Base-by-base conservation (phyloP, 35 echinoderm and acorn worm species). In the Eucidaris tribuloides region DNA sequence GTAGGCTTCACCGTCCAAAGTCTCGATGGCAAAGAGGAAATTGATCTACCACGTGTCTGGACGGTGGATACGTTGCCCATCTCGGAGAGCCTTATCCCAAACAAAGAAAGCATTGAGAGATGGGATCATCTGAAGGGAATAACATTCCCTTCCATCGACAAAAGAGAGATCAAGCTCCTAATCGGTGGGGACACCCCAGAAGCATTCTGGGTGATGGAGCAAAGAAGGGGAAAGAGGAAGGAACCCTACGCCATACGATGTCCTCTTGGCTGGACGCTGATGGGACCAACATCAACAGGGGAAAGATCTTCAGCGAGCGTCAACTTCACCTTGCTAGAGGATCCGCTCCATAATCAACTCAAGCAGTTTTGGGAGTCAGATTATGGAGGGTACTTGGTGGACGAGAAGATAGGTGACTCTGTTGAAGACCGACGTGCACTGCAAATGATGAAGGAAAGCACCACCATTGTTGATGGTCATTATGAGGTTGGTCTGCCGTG, bases 161-260 rank as follows among this genome's bases (percentile, higher is more conserved):
- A 34, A 57, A 29, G 34, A 24, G 43, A 83, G 38, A 77, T 89
- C 1, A 44, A 7, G 20, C 35, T 89, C 14, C 63, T 89, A 23
- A 83, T 89, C 20, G 79, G 86, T 13, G 42, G 48, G 18, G 79
- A 89, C 40, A 72, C 42, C 5, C 87, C 87, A 34, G 60, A 89
- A 34, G 79, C 79, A 3, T 41, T 72, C 11, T 45, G 42, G 79
- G 71, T 71, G 3, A 25, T 55, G 9, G 79, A 83, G n/a, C 40
- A 58, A 46, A 82, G 64, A 71, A 54, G 45, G 19, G 79, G 62
- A 4, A 7, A 68, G 27, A 27, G 20, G 11, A 55, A 76, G 33
- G 61, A 82, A 48, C 87, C 87, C 24, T 89, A 83, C 33, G 79
- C 79, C 1, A 32, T 57, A 0, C 24, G 62, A 40, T 58, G 76